Evolutionary conservation across 2,113 vertebrate species (phyloP), one percentile per base, ranked within the genome.

Genomic region (Pogonocichla stellata): DNA sequence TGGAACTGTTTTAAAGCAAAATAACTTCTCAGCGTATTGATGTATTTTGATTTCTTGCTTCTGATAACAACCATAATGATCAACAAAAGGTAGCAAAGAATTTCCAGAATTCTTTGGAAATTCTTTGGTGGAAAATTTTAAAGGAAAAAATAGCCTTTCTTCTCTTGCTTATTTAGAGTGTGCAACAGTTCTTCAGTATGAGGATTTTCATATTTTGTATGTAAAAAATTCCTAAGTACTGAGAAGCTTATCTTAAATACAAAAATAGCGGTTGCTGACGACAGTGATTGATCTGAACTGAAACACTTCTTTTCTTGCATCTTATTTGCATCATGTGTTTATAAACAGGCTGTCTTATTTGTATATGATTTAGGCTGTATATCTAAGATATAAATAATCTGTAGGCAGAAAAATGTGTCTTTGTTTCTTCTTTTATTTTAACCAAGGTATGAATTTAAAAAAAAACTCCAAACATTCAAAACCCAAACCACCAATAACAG

Each of bases 261-360:
- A 48, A 17, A 95, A 95, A 94, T 93, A 91, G 79, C 79, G 77
- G 81, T 61, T 92, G 65, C 83, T 86, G 90, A 77, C 62, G 66
- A 80, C 82, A 73, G 90, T 91, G 87, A 93, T 86, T 96, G 94
- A 94, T 94, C 86, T 83, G 90, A 86, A 56, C 65, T 48, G 71
- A 94, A 95, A 96, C 80, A 81, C 90, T 96, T 96, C 78, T 93
- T 74, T 84, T 91, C 81, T 94, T 80, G 93, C 58, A 73, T 89
- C 80, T 58, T 84, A 75, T 96, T 96, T 93, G 75, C 78, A 75
- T 88, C 61, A 83, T 47, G 47, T 82, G 40, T 92, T 92, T 97
- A 86, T 95, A 96, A 95, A 77, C 75, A 92, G 29, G 34, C 42
- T 94, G 64, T 91, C 87, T 85, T 94, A 62, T 61, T 96, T 94